Evolutionary conservation across 2,797 vertebrate genomes (phyloP), one percentile per base, ranked within the genome.

Genomic region (Urocyon cinereoargenteus): DNA sequence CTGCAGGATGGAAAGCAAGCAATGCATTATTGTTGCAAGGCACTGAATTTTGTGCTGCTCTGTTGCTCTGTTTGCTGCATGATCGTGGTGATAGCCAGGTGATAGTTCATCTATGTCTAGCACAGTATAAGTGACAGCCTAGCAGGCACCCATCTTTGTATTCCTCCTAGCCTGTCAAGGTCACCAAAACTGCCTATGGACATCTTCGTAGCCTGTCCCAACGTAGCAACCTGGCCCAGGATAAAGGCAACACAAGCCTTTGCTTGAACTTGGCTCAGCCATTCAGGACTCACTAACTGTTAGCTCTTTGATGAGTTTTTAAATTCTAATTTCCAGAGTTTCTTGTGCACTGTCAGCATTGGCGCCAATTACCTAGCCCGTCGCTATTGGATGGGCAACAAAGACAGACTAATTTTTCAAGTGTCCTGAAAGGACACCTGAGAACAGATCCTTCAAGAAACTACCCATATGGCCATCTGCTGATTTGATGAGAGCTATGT

Each of bases 71-170:
- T 36, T 68, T 66, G 26, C 31, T 49, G 24, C 1, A 66, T 10
- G 0, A 3, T 18, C 51, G 62, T 61, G 45, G 24, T 3, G 2
- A 51, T 15, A 72, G 28, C 15, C 15, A 79, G 21, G 3, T 12
- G 22, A 28, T 3, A 14, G 2, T 6, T 5, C 0, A 51, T 4
- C 24, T 53, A 31, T 55, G 4, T 6, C 15, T 15, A 28, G 51
- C 8, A 22, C 6, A 31, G 6, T 6, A 3, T 59, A 45, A 31
- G 6, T 1, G 6, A 2, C 40, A 51, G 18, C 9, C 51, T 62
- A 15, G 9, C 26, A 64, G 15, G 7, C 9, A 13, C 28, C 22
- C 16, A 22, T 19, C 26, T 51, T 40, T 16, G 13, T 6, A 21
- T 24, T 31, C 19, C 3, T 53, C 45, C 26, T 19, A 24, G 5